Evolutionary conservation across 2,888 invertebrate species (phyloP), one percentile per base, ranked within the genome.

Genomic region (Drosophila neotestacea): DNA sequence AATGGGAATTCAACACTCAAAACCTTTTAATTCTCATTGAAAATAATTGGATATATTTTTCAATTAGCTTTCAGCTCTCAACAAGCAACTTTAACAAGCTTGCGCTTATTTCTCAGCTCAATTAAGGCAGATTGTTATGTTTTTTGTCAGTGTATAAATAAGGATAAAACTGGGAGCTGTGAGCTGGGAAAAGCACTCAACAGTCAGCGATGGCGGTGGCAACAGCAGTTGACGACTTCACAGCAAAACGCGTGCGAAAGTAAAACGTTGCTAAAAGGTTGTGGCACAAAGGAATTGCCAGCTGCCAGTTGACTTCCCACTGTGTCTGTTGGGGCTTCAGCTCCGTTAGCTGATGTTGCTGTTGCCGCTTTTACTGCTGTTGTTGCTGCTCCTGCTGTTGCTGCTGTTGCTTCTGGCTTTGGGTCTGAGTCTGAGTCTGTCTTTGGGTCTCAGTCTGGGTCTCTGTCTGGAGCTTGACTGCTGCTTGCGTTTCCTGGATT

Each of bases 261-360:
- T 88, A 84, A 88, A 83, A 83, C 70, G 81, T 73, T 64, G 75
- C 70, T 71, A 77, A 76, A 80, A 74, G 70, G 71, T 51, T 59
- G 58, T 48, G 58, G 67, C 77, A 89, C 89, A 85, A 85, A 89
- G 78, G 88, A 88, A 82, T 77, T 79, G 73, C 70, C 48, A 39
- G 41, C 63, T 22, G 22, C 22, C 22, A 22, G 56, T 28, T 66
- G 77, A 71, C 74, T 76, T 51, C 58, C 77, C 74, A 77, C 74
- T 60, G 75, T 72, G 75, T 77, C 78, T 71, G 77, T 27, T 75
- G 63, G 67, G 73, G 66, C 54, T 36, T 59, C 65, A 48, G 55
- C 61, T 44, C 61, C 50, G 56, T 55, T 42, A 42, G 30, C 28
- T 41, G 47, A 6, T 16, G 44, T 41, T 44, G 52, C 22, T 22